Evolutionary conservation across 2,113 vertebrate genomes (phyloP).

Genomic region (Labeo catla): DNA sequence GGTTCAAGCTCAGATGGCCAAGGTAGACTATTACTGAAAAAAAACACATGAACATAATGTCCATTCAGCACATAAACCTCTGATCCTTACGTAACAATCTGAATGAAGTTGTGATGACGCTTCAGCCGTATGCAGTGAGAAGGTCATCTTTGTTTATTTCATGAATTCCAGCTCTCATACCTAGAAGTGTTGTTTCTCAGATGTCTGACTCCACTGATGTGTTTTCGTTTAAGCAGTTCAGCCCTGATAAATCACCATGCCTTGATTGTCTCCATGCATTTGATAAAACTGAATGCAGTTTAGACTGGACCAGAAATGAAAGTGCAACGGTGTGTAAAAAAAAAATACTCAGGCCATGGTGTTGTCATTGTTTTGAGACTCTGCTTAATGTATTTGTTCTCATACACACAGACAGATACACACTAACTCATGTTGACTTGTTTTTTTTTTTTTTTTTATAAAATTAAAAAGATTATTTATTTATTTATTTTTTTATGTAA

Average conservation of each 20-base stretch:
- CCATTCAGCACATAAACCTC: neutral
- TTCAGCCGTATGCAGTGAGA: neutral
- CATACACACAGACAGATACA: too few species aligned
- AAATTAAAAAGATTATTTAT: too few species aligned
- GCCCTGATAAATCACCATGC: neutral
- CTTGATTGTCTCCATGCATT: neutral
- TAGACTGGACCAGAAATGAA: neutral
- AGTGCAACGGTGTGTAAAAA: neutral
- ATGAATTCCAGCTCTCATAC: neutral
- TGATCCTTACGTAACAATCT: neutral
- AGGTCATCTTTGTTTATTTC: neutral
- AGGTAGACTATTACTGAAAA: conserved; percentile 72
- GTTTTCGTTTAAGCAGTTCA: neutral
- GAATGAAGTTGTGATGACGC: neutral
- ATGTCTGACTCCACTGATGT: neutral
- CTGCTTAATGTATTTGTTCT: too few species aligned
- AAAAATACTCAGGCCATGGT: neutral
- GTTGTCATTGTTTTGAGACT: too few species aligned
- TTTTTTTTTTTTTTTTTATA: too few species aligned
- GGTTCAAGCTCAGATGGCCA: conserved; percentile 94
- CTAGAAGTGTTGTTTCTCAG: neutral
- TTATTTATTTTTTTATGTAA: too few species aligned
- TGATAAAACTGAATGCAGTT: neutral
- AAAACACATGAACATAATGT: neutral
- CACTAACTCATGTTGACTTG: too few species aligned